Evolutionary conservation across 2,797 vertebrate species (phyloP), one percentile per base, ranked within the genome.

Genomic region (Pelochelys cantorii): DNA sequence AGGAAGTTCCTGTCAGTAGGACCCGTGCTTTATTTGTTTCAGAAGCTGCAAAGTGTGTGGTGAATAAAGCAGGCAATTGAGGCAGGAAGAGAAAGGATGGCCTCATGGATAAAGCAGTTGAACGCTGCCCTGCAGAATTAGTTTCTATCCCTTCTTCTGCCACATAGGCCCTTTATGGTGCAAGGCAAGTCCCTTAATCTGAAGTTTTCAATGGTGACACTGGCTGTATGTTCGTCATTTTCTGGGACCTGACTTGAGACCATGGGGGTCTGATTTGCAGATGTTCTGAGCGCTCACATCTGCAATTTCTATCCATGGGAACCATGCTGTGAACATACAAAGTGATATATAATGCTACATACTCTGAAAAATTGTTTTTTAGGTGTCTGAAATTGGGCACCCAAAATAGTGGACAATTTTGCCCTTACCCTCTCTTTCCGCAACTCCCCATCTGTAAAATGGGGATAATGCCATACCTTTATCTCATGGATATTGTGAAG

Each of bases 101-200:
- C 84, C 84, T 59, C 86, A 11, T 20, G 65, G 31, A 4, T 68
- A 20, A 34, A 17, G 71, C 89, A 90, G 94, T 59, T 62, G 88
- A 90, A 94, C 54, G 37, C 74, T 93, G 93, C 81, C 89, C 96
- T 94, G 94, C 27, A 62, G 85, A 96, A 96, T 94, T 90, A 56
- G 29, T 87, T 77, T 93, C 90, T 88, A 37, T 85, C 29, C 18
- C 62, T 83, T 14, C 7, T 87, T 95, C 59, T 83, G n/a, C 71
- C 84, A 11, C 25, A 23, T 37, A 71, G 55, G 48, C 89, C 93
- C 57, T 79, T 53, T 20, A 53, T 86, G 79, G 84, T 12, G 1
- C 37, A 55, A 74, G 90, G 60, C 57, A 6, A 9, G 22, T 65
- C 56, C 48, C 27, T 93, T 71, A 83, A 93, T 79, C 17, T 22